Conservation (phyloP, 2,888 invertebrate species). For the Oxyteleia sp. region DNA sequence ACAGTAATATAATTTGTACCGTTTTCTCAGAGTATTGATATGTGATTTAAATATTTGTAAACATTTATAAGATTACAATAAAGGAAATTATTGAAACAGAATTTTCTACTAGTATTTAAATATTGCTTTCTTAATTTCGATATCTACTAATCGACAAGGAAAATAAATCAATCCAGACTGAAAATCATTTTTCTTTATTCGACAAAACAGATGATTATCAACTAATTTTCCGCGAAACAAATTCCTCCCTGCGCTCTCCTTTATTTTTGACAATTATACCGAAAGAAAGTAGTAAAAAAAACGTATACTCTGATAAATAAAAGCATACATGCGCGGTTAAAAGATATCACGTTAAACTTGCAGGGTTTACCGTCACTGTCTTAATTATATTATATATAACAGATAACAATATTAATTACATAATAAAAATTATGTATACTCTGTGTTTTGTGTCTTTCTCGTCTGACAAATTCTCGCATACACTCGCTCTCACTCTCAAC, state of each 20-base stretch:
- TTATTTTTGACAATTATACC: conserved; percentile 1
- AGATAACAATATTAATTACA: conserved; percentile 54
- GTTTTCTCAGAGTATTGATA: too few relatives aligned
- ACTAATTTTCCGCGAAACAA: conserved; percentile 30
- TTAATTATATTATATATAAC: conserved; percentile 50
- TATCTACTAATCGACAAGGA: too few relatives aligned
- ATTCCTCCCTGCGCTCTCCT: neutral
- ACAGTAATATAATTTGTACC: too few relatives aligned
- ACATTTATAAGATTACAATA: too few relatives aligned
- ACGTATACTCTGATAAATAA: conserved; percentile 39
- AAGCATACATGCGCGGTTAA: conserved; percentile 24
- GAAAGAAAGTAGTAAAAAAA: conserved; percentile 39
- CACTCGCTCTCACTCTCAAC: conserved; percentile 19
- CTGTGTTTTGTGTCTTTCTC: conserved; percentile 30
- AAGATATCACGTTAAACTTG: conserved; percentile 34
- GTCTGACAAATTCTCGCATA: conserved; percentile 9
- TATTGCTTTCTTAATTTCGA: too few relatives aligned
- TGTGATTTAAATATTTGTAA: neutral
- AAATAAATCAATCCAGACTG: neutral
- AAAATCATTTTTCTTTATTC: conserved; percentile 35
- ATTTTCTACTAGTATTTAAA: too few relatives aligned
- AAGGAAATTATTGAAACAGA: too few relatives aligned
- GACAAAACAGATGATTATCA: conserved; percentile 19
- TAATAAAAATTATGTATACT: conserved; percentile 43
- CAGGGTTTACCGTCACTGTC: conserved; percentile 8